phyloP scores from a whole-genome alignment of 1,140 invertebrate genomes.

The Drosophila pruinosa region DNA sequence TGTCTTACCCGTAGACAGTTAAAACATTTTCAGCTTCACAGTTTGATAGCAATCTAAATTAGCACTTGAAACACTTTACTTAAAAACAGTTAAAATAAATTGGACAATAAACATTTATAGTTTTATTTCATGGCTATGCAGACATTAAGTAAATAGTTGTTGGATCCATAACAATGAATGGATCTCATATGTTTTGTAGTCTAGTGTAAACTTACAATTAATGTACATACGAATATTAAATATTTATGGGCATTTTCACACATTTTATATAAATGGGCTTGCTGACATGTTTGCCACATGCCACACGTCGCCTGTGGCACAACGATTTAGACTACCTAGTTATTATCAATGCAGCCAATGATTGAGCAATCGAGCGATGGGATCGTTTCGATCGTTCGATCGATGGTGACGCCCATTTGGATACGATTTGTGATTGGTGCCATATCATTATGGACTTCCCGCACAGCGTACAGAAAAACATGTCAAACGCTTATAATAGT shows the following conservation, averaged over 20 bases:
- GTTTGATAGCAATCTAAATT: too few relatives aligned
- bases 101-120: not conserved
- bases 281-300: conserved; percentile 20
- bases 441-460: conserved; percentile 65
- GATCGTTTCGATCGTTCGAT: too few relatives aligned
- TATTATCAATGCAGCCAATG: conserved; percentile 23
- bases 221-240: not conserved
- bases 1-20: too few relatives aligned
- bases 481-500: conserved; percentile 10
- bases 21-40: too few relatives aligned
- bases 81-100: not conserved
- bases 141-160: conserved; percentile 1
- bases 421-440: conserved; percentile 11
- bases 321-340: conserved; percentile 2
- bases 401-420: conserved; percentile 44
- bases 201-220: conserved; percentile 8
- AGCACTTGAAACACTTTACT: not conserved
- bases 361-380: conserved; percentile 26
- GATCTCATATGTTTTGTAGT: not conserved
- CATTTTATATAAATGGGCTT: conserved; percentile 53
- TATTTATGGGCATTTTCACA: conserved; percentile 62
- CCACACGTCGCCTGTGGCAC: conserved; percentile 17
- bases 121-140: not conserved
- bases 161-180: not conserved
- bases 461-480: conserved; percentile 29